Conservation (phyloP, 2,113 vertebrate genomes). For the Rhineura floridana region DNA sequence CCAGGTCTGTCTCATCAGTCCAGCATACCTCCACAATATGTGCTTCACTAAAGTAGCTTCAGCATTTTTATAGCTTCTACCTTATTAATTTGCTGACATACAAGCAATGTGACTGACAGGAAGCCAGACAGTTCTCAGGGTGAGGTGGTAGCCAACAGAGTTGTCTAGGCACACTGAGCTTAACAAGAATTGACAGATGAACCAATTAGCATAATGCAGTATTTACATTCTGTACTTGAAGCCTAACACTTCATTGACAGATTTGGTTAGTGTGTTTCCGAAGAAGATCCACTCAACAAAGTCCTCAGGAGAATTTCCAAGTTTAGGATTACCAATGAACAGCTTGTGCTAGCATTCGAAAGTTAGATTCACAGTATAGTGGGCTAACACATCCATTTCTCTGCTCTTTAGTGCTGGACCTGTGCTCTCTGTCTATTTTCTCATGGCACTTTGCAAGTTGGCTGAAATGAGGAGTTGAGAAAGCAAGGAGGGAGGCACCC, state of each 20-base stretch:
- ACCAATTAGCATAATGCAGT: background rate
- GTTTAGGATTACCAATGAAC: background rate
- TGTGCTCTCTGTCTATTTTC: background rate
- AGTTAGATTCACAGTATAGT: background rate
- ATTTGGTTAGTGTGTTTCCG: background rate
- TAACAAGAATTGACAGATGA: constrained; percentile 16
- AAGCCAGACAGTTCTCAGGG: constrained; percentile 1
- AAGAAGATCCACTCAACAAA: background rate
- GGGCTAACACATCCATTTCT: background rate
- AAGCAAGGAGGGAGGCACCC: too few species aligned
- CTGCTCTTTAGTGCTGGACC: background rate
- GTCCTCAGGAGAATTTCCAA: background rate
- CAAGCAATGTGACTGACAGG: background rate
- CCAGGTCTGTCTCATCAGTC: background rate
- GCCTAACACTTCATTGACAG: background rate
- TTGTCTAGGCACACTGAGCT: constrained; percentile 1
- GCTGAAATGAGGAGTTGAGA: too few species aligned
- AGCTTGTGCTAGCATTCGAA: background rate
- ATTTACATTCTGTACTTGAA: background rate
- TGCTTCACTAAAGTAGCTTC: background rate
- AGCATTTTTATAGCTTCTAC: background rate
- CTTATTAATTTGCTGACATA: fast-evolving
- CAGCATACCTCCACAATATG: too few species aligned
- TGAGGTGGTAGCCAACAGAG: constrained; percentile 13
- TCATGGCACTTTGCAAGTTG: background rate